Percentiles rank a stretch among this genome's conserved stretches.
phyloP scores from a whole-genome alignment of 2,113 vertebrate species.

The Choloepus hoffmanni region DNA sequence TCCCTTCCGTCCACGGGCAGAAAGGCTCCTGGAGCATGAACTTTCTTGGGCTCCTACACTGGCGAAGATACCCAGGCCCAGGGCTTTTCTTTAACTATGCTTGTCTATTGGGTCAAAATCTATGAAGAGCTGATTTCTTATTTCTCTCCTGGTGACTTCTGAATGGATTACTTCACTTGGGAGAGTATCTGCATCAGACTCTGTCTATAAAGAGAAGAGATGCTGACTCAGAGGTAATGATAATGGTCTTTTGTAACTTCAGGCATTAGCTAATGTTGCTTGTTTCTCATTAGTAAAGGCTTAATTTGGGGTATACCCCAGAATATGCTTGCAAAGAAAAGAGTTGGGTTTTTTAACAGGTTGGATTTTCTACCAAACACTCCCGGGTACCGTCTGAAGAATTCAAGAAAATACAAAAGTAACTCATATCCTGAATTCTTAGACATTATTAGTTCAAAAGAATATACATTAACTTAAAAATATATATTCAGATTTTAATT shows the following conservation, averaged over 20 bases:
- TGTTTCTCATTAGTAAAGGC: neutral
- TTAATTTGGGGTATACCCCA: neutral
- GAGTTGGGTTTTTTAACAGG: neutral
- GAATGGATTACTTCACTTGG: neutral
- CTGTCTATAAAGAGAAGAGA: neutral
- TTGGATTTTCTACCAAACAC: neutral
- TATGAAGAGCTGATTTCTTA: neutral
- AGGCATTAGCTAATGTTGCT: neutral
- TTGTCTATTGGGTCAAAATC: neutral
- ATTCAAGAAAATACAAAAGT: neutral
- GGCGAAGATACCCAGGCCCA: neutral
- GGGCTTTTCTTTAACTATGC: neutral
- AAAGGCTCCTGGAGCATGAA: neutral
- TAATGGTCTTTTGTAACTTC: neutral
- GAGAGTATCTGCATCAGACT: neutral
- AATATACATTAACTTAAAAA: neutral
- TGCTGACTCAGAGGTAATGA: neutral
- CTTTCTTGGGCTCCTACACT: neutral
- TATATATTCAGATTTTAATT: neutral
- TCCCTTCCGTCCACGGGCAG: neutral
- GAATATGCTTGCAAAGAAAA: neutral
- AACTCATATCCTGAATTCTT: conserved; percentile 3
- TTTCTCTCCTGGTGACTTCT: neutral
- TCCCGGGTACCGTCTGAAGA: neutral
- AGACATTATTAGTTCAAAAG: conserved; percentile 1